Base-by-base conservation (phyloP, 1,140 invertebrate genomes). In the Lucilia cuprina region DNA sequence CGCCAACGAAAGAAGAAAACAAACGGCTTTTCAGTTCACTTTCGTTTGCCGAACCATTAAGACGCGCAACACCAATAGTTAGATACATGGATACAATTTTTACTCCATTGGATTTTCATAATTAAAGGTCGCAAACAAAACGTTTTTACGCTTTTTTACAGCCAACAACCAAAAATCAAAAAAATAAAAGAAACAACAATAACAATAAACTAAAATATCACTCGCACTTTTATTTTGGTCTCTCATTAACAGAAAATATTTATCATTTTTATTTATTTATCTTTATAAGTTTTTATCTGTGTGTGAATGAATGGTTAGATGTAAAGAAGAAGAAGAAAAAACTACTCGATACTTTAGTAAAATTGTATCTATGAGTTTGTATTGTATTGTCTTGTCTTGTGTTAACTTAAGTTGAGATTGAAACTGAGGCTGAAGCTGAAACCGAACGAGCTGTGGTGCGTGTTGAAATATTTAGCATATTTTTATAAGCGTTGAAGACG, bases 401-500 rank as follows among this genome's bases (percentile, higher is more conserved):
- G 13, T 80, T 10, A 25, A 80, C 41, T 49, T n/a, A 49, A 25
- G 41, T 34, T 80, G 77, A 17, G 30, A 13, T 30, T 50, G 41
- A 19, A 19, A n/a, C 21, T 80, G 12, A 10, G 19, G 9, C 47
- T 30, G 25, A 30, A 30, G 25, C 25, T 30, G 25, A 30, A 30
- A 30, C 25, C 25, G 25, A 30, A 3, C 19, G 13, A 80, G 77
- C 21, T 41, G 34, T 41, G 34, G 75, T 80, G 77, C 77, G 77
- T 80, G 77, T 89, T 89, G 85, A 88, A 89, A 89, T 89, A 86
- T 87, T 89, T 89, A 86, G 86, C 87, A 89, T 89, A 89, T 88
- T 89, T 89, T 88, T 89, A 89, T 87, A 88, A 87, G 88, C 86
- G 88, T 84, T 87, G 86, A 88, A 88, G 89, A 88, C 88, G 89